Conservation (phyloP, 2,797 vertebrate genomes). For the Strix occidentalis region DNA sequence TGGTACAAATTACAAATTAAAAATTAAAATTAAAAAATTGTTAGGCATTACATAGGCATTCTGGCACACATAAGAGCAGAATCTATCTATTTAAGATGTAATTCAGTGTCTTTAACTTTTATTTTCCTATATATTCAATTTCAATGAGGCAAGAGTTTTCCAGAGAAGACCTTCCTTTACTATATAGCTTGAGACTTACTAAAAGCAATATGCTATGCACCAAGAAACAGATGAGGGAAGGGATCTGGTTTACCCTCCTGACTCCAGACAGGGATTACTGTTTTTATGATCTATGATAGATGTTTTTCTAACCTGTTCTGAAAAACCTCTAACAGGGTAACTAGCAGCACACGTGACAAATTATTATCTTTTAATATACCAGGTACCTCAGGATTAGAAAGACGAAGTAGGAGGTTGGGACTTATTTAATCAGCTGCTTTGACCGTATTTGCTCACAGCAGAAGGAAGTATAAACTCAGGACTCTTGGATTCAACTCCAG, state of each 20-base stretch:
- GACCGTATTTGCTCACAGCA: background rate
- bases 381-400: background rate
- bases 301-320: background rate
- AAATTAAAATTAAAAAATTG: background rate
- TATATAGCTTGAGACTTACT: background rate
- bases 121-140: background rate
- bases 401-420: background rate
- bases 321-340: background rate
- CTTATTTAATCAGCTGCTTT: background rate
- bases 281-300: fast-evolving
- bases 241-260: background rate
- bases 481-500: background rate
- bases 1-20: background rate
- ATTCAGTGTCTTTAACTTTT: background rate
- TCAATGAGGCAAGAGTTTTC: background rate
- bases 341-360: background rate
- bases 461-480: background rate
- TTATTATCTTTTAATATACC: background rate
- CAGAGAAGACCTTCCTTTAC: background rate
- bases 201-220: background rate
- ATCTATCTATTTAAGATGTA: background rate
- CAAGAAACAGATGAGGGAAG: background rate
- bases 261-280: background rate
- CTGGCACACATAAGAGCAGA: background rate
- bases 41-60: background rate